These are phyloP conservation scores for Drosophila heteroneura DNA, from an alignment of 2,888 invertebrate species.

Conservation along the genomic window DNA sequence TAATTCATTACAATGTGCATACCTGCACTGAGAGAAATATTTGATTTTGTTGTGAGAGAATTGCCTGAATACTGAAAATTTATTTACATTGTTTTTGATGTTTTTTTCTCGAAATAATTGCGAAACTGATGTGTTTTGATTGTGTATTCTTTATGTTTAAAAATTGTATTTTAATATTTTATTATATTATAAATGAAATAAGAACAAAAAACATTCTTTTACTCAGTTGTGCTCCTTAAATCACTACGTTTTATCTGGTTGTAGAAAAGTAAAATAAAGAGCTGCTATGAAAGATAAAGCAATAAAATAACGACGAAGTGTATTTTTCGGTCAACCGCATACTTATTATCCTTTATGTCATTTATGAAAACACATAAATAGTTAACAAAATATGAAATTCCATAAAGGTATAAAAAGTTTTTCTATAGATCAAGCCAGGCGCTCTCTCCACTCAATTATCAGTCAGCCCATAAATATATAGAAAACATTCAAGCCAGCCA, in stretches of 20 bases:
- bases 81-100: background rate
- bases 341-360: background rate
- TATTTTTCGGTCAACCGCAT: background rate
- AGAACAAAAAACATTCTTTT: background rate
- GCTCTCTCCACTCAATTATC: conserved; percentile 9
- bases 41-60: background rate
- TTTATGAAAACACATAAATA: conserved; percentile 1
- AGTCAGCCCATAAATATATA: conserved; percentile 22
- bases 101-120: background rate
- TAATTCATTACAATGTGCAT: conserved; percentile 22
- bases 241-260: background rate
- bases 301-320: background rate
- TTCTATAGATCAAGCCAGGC: background rate
- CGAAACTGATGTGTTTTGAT: background rate
- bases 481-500: conserved; percentile 16
- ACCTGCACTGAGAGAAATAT: background rate
- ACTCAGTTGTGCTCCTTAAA: background rate
- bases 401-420: background rate
- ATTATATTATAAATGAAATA: background rate
- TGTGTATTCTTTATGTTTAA: background rate
- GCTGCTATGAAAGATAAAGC: background rate
- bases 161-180: background rate
- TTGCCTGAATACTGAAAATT: no score
- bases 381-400: conserved; percentile 7
- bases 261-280: background rate